These are phyloP conservation scores for Himantopus leucocephalus DNA, from an alignment of 2,113 vertebrate genomes.

Conservation along the genomic window DNA sequence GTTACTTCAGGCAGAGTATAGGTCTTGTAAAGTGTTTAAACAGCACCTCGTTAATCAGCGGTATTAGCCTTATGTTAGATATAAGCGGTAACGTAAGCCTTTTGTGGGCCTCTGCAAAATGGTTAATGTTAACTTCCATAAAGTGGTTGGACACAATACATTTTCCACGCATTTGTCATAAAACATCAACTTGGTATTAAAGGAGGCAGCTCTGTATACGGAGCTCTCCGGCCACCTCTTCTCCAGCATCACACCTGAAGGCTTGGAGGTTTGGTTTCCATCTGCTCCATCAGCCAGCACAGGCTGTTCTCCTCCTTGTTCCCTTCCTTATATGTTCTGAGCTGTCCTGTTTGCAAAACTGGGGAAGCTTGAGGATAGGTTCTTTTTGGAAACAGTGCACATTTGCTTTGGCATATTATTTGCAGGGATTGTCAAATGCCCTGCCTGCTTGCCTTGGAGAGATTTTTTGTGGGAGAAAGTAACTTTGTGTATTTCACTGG, in stretches of 20 bases:
- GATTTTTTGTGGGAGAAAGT: not conserved
- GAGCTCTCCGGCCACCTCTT: not conserved
- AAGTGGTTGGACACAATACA: not conserved
- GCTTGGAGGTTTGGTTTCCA: not conserved
- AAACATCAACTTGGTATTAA: not conserved
- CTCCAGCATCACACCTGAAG: not conserved
- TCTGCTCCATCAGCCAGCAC: not conserved
- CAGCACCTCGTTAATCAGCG: not conserved
- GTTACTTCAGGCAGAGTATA: not conserved
- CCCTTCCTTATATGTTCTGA: not conserved
- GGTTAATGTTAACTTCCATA: not conserved
- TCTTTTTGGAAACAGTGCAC: not conserved
- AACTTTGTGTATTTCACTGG: not conserved
- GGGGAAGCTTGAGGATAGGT: not conserved
- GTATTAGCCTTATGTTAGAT: not conserved
- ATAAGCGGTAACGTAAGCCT: not conserved
- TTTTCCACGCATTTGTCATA: not conserved
- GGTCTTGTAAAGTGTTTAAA: not conserved
- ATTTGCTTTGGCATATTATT: not conserved
- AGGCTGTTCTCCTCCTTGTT: not conserved
- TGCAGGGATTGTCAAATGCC: not conserved
- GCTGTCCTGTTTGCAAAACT: not conserved
- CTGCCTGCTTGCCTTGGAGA: not conserved
- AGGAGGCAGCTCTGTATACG: not conserved
- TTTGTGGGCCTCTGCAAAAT: not conserved